These are phyloP conservation scores for Sminthurides aquaticus DNA, from an alignment of 2,888 invertebrate species.

Conservation along the genomic window DNA sequence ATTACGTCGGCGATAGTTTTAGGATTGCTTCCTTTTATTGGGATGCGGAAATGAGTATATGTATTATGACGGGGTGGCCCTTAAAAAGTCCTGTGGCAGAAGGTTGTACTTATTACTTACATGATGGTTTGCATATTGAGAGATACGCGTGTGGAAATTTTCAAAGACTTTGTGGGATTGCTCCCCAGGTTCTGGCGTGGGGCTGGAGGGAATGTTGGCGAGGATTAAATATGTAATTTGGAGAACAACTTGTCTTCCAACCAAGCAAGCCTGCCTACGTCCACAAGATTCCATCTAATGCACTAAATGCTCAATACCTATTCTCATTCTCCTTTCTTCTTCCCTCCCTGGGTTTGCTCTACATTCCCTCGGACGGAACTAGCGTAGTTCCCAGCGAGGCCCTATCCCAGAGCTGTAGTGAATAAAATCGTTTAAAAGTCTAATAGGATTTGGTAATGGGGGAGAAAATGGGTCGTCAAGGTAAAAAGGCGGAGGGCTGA, in stretches of 20 bases:
- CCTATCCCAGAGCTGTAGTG: not conserved
- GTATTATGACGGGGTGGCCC: not conserved
- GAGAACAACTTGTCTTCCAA: not conserved
- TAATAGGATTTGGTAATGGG: not conserved
- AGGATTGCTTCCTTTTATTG: not conserved
- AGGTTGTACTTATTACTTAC: not conserved
- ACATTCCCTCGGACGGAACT: too few species aligned
- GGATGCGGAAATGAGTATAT: not conserved
- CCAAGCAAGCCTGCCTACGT: too few species aligned
- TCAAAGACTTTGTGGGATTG: not conserved
- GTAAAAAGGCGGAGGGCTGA: not conserved
- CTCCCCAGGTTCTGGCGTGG: not conserved
- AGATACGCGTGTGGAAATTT: not conserved
- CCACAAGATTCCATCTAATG: too few species aligned
- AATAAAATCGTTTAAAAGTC: not conserved
- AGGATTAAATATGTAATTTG: not conserved
- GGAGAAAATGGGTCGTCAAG: not conserved
- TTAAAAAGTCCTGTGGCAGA: not conserved
- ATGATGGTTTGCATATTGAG: not conserved
- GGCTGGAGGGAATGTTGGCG: not conserved
- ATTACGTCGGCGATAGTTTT: too few species aligned
- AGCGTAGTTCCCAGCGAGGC: too few species aligned
- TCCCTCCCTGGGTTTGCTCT: too few species aligned
- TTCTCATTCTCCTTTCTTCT: too few species aligned
- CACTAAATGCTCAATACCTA: too few species aligned